Base-by-base conservation (phyloP, 2,113 vertebrate species). In the Manacus vitellinus region DNA sequence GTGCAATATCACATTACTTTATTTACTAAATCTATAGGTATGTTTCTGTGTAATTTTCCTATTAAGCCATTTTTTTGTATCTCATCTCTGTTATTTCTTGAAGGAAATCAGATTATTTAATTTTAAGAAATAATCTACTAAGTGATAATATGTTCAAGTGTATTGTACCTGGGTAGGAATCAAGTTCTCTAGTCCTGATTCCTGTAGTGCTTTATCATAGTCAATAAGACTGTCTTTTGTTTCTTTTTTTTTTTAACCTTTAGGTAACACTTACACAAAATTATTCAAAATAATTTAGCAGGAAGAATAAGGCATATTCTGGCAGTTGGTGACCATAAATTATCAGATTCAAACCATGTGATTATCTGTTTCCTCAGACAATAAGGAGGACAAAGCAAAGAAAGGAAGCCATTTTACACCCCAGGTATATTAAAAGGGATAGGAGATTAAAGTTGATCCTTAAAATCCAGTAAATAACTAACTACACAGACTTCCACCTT, bases 401-500 rank as follows among this genome's bases (percentile, higher is more conserved):
- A 33, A 85, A 83, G n/a, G n/a, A 83, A 85, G 10, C 21, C 10
- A 41, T 67, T 35, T 43, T 18, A 28, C 6, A 6, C 71, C 19
- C 8, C 52, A 17, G 9, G 2, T 67, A 8, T 39, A 37, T 58
- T 74, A 41, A 70, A 75, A 74, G 8, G 4, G 10, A 18, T 51
- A 58, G 31, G 18, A 81, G 27, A 77, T 14, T 78, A 84, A 62
- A 49, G 6, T 9, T 83, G 37, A 31, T 41, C 10, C 15, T 68
- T 78, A 76, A 83, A 75, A 71, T 12, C 0, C 41, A 35, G 24
- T 51, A 47, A 76, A 86, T 67, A 85, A 66, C 21, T 15, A 91
- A 37, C 13, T 83, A n/a, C 30, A 18, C 11, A 75, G n/a, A 21
- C 1, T 1, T 33, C 1, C 1, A 4, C 6, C 31, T 30, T 86